phyloP scores from a whole-genome alignment of 2,113 vertebrate genomes.

The Scomber colias region DNA sequence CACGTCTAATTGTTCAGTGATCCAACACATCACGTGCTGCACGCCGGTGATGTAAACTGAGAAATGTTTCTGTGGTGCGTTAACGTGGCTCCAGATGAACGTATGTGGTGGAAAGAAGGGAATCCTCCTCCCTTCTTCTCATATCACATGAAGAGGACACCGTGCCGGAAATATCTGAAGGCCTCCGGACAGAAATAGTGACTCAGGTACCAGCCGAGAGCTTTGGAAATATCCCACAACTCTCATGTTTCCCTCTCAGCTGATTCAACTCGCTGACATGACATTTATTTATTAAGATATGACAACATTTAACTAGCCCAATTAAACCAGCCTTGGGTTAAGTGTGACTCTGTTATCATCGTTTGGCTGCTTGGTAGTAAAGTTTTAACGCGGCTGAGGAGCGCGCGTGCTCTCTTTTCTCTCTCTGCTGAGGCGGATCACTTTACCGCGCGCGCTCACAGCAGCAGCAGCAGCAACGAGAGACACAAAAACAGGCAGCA shows the following conservation, averaged over 20 bases:
- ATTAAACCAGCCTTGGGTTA: background rate
- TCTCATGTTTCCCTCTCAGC: background rate
- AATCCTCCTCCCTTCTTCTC: background rate
- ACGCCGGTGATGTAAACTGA: no score
- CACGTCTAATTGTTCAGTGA: no score
- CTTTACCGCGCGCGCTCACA: accelerated
- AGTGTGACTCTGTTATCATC: background rate
- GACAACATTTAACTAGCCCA: background rate
- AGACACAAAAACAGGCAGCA: background rate
- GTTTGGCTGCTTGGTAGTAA: background rate
- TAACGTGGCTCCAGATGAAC: background rate
- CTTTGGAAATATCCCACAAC: constrained; percentile 15
- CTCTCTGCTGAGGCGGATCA: background rate
- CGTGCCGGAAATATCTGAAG: constrained; percentile 22
- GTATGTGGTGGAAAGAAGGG: background rate
- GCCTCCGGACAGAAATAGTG: constrained; percentile 23
- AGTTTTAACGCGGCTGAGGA: background rate
- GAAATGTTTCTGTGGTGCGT: background rate
- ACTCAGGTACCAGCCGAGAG: background rate
- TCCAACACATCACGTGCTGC: no score
- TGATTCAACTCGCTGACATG: background rate
- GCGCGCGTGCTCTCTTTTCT: background rate
- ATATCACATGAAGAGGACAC: constrained; percentile 5
- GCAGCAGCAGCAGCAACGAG: background rate
- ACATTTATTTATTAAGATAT: background rate